Evolutionary conservation across 2,113 vertebrate species (phyloP).

Genomic region (Anguilla japonica): DNA sequence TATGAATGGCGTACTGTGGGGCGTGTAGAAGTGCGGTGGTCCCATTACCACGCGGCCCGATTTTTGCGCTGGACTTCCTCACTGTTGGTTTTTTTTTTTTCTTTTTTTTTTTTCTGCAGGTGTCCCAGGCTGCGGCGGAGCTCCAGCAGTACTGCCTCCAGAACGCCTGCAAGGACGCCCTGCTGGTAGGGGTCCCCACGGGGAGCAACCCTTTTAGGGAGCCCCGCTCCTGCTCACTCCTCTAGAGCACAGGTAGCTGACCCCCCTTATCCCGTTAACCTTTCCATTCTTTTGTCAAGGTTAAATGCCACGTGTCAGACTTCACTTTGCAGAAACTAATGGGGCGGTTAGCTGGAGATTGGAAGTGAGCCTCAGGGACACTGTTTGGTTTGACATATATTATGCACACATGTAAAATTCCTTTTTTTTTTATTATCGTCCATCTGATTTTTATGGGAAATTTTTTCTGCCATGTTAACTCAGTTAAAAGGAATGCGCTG

Average conservation of each 20-base stretch:
- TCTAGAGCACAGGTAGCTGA: slow-evolving; percentile 70
- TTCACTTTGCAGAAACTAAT: background rate
- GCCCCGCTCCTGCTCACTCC: slow-evolving; percentile 83
- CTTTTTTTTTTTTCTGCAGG: slow-evolving; percentile 60
- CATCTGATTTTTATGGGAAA: no score
- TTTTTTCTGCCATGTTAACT: no score
- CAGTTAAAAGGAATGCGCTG: no score
- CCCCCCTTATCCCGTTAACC: background rate
- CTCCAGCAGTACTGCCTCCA: slow-evolving; percentile 94
- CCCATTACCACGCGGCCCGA: background rate
- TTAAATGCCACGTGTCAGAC: background rate
- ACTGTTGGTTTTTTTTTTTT: background rate
- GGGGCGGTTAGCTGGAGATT: background rate
- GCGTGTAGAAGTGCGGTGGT: background rate
- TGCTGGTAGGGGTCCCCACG: slow-evolving; percentile 86
- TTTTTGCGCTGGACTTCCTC: background rate
- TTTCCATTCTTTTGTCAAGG: background rate
- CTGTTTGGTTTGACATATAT: no score
- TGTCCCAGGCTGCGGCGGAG: slow-evolving; percentile 93
- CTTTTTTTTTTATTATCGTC: no score
- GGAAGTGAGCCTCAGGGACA: background rate
- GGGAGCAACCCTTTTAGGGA: slow-evolving; percentile 96
- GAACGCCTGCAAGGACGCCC: slow-evolving; percentile 89
- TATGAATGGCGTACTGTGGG: background rate
- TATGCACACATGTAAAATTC: no score